Evolutionary conservation across 2,888 invertebrate species (phyloP).

Genomic region (Ephialtes manifestator): DNA sequence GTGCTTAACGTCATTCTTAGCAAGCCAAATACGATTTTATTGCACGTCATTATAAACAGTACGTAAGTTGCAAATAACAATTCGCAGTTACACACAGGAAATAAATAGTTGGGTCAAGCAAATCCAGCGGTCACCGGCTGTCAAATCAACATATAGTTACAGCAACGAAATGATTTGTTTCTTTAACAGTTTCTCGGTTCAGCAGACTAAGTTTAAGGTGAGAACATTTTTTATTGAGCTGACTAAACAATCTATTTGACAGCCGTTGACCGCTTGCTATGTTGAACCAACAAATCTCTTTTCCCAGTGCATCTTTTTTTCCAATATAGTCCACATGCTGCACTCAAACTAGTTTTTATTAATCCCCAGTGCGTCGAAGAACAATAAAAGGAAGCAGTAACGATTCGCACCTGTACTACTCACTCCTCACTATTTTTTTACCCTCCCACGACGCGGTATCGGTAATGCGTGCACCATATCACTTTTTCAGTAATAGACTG

Average conservation of each 20-base stretch:
- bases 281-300: too few species aligned
- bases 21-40: constrained; percentile 40
- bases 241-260: too few species aligned
- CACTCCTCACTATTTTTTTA: neutral
- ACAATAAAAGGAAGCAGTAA: neutral
- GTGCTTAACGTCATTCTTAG: constrained; percentile 29
- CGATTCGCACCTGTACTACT: constrained; percentile 15
- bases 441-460: neutral
- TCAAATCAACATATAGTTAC: too few species aligned
- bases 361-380: constrained; percentile 32
- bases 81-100: too few species aligned
- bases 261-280: too few species aligned
- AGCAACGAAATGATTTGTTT: too few species aligned
- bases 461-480: neutral
- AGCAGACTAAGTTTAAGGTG: too few species aligned
- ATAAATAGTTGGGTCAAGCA: too few species aligned
- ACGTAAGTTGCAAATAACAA: constrained; percentile 15
- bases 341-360: constrained; percentile 50
- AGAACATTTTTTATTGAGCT: too few species aligned
- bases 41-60: constrained; percentile 42
- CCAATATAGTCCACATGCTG: constrained; percentile 24
- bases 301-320: too few species aligned
- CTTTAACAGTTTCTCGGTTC: too few species aligned
- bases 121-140: too few species aligned
- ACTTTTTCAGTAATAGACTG: neutral